Conservation (phyloP, 1,140 invertebrate species). For the Chironomus tepperi region DNA sequence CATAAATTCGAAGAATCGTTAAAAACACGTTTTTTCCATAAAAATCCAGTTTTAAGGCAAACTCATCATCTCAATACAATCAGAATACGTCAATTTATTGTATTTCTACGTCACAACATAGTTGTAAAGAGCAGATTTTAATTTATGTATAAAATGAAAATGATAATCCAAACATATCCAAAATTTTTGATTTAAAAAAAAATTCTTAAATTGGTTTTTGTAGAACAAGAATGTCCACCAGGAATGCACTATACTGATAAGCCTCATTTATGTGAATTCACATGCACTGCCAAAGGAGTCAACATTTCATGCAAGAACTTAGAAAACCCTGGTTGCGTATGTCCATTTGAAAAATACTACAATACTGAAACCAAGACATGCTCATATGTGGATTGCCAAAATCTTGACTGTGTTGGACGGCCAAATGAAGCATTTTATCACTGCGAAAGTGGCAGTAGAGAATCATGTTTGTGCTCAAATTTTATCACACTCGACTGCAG, state of each 20-base stretch:
- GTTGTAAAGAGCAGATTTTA: no score
- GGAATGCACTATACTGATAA: neutral
- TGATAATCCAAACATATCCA: no score
- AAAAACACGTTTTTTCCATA: no score
- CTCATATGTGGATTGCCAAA: neutral
- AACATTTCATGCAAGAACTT: neutral
- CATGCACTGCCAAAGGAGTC: neutral
- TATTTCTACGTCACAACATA: no score
- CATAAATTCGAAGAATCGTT: no score
- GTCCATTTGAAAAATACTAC: neutral
- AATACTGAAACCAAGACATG: neutral
- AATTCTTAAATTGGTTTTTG: no score
- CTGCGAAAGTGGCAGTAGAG: neutral
- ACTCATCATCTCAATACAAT: no score
- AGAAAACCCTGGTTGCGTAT: neutral
- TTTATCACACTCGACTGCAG: neutral
- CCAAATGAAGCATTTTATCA: neutral
- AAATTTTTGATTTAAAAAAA: no score
- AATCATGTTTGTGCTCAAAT: neutral
- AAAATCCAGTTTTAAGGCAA: no score
- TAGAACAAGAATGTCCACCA: no score
- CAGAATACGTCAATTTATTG: no score
- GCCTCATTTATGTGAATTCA: neutral
- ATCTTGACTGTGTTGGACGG: neutral
- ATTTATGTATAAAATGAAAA: no score